Percentiles rank a stretch among this genome's conserved stretches.
Conservation (phyloP, 92 coral and sea anemone genomes). For the Isaurus tuberculatus region DNA sequence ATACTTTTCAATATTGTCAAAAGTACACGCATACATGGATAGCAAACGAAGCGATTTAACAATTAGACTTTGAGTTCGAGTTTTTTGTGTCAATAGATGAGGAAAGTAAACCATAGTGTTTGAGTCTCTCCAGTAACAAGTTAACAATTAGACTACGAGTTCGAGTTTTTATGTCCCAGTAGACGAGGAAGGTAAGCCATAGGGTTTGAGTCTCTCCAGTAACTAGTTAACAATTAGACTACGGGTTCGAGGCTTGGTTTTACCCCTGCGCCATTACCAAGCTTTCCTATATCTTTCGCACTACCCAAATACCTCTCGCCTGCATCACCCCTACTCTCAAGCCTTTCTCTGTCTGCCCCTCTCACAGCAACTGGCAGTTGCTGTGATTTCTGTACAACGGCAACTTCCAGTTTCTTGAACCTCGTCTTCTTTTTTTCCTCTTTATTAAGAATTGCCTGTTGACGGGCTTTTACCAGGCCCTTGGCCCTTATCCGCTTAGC, state of each 20-base stretch:
- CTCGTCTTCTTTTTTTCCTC: background rate
- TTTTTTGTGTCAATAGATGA: too few relatives aligned
- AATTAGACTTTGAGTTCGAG: too few relatives aligned
- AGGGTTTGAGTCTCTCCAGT: too few relatives aligned
- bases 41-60: too few relatives aligned
- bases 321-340: background rate
- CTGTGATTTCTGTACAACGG: background rate
- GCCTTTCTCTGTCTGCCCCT: background rate
- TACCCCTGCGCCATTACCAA: background rate
- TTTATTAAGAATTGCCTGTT: background rate
- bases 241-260: background rate
- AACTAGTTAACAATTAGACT: too few relatives aligned
- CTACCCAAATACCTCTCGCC: background rate
- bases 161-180: too few relatives aligned
- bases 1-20: too few relatives aligned
- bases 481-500: background rate
- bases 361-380: background rate
- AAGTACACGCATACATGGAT: too few relatives aligned
- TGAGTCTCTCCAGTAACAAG: too few relatives aligned
- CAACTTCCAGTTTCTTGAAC: background rate
- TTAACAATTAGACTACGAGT: too few relatives aligned
- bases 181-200: too few relatives aligned
- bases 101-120: too few relatives aligned
- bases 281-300: background rate
- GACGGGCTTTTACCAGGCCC: background rate